Evolutionary conservation across 2,113 vertebrate genomes (phyloP).

Genomic region (Dermatemys mawii): DNA sequence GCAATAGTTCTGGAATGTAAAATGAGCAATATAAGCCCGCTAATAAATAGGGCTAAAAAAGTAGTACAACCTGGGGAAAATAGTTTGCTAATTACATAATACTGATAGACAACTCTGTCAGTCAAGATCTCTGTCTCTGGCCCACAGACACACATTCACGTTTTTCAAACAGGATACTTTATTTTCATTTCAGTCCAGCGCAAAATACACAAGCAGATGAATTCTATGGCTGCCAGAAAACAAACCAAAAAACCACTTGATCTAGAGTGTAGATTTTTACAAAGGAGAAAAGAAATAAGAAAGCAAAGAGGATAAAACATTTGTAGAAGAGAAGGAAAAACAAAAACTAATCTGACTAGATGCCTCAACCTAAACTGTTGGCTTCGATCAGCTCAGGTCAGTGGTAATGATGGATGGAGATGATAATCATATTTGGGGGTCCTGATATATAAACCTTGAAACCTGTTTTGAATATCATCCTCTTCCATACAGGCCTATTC

Average conservation of each 20-base stretch:
- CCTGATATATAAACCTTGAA: background rate
- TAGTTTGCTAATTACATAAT: background rate
- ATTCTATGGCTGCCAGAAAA: background rate
- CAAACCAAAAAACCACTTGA: background rate
- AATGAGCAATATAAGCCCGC: background rate
- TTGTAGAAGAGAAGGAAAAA: slow-evolving; percentile 24
- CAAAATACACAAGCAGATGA: background rate
- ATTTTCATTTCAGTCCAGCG: slow-evolving; percentile 24
- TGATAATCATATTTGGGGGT: background rate
- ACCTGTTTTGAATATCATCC: slow-evolving; percentile 7
- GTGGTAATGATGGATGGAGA: slow-evolving; percentile 18
- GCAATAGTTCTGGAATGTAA: background rate
- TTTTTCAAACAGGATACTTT: background rate
- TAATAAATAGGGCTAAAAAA: slow-evolving; percentile 44
- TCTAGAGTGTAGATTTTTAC: slow-evolving; percentile 14
- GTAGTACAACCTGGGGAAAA: background rate
- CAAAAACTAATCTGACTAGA: slow-evolving; percentile 34
- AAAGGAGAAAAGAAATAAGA: slow-evolving; percentile 57
- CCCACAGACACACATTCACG: rapidly evolving
- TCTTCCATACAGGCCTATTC: background rate
- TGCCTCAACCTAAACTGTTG: slow-evolving; percentile 11
- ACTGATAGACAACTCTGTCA: background rate
- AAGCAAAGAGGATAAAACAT: background rate
- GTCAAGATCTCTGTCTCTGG: background rate
- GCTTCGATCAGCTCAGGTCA: background rate